Evolutionary conservation across 2,888 invertebrate genomes (phyloP).

Genomic region (Campoletis raptor): DNA sequence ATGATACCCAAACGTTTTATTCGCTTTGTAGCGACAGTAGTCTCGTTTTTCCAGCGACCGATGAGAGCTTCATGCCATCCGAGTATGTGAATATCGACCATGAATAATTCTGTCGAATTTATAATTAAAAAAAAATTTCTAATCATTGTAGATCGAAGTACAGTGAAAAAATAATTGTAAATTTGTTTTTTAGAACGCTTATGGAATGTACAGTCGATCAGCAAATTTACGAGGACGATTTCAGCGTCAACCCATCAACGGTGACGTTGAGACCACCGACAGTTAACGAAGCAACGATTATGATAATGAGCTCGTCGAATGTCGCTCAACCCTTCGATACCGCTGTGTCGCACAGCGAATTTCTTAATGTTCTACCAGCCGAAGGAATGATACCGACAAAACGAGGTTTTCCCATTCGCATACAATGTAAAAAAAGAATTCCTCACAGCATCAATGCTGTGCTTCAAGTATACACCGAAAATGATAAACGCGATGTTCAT

Average conservation of each 20-base stretch:
- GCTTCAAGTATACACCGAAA: slow-evolving; percentile 77
- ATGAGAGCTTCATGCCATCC: slow-evolving; percentile 79
- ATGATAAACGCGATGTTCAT: slow-evolving; percentile 74
- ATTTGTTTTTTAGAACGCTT: slow-evolving; percentile 48
- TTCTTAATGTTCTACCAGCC: slow-evolving; percentile 75
- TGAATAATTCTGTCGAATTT: neutral
- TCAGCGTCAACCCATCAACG: slow-evolving; percentile 72
- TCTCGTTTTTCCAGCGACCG: slow-evolving; percentile 76
- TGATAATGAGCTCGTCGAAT: slow-evolving; percentile 72
- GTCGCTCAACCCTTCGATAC: slow-evolving; percentile 78
- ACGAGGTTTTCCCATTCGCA: slow-evolving; percentile 75
- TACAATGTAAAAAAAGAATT: slow-evolving; percentile 75
- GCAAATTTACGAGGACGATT: slow-evolving; percentile 67
- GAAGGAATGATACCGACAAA: slow-evolving; percentile 79
- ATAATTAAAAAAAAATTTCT: neutral
- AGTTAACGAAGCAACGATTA: slow-evolving; percentile 74
- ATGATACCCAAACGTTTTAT: slow-evolving; percentile 82
- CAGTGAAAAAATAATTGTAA: neutral
- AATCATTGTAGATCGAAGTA: neutral
- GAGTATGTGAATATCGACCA: slow-evolving; percentile 70
- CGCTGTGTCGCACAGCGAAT: slow-evolving; percentile 72
- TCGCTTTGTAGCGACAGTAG: slow-evolving; percentile 81
- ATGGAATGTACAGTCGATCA: slow-evolving; percentile 60
- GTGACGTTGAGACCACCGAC: slow-evolving; percentile 75
- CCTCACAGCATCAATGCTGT: slow-evolving; percentile 73